phyloP scores from a whole-genome alignment of 2,888 invertebrate genomes.

The Abrostola triplasia region DNA sequence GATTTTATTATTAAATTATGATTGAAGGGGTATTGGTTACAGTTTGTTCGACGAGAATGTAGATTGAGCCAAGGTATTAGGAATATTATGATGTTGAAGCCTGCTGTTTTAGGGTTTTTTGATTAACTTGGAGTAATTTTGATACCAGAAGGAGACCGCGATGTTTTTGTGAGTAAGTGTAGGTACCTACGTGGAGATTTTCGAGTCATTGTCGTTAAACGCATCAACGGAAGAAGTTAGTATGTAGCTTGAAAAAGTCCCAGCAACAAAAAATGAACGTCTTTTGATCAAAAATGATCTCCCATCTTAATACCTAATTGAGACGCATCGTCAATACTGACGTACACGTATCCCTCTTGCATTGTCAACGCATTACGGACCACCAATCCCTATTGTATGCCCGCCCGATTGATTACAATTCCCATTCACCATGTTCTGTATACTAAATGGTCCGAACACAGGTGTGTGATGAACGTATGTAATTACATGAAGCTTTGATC shows the following conservation, averaged over 20 bases:
- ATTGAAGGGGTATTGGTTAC: constrained; percentile 8
- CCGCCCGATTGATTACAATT: constrained; percentile 79
- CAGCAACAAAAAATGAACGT: too few species aligned
- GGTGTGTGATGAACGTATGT: constrained; percentile 60
- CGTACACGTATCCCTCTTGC: constrained; percentile 45
- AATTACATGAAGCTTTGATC: constrained; percentile 71
- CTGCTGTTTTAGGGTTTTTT: too few species aligned
- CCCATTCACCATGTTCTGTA: constrained; percentile 64
- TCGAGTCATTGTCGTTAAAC: too few species aligned
- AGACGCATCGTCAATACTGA: constrained; percentile 59
- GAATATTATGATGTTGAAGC: too few species aligned
- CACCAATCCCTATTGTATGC: constrained; percentile 68
- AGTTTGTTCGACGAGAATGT: background rate
- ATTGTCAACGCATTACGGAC: constrained; percentile 54
- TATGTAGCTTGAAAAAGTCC: too few species aligned
- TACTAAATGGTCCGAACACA: constrained; percentile 58
- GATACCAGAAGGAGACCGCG: too few species aligned
- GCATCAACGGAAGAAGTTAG: too few species aligned
- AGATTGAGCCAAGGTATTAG: background rate
- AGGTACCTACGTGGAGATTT: too few species aligned
- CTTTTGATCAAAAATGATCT: too few species aligned
- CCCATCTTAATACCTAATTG: constrained; percentile 57
- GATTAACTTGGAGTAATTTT: too few species aligned
- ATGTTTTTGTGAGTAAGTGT: too few species aligned
- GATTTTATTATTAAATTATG: constrained; percentile 28